Conservation (phyloP, 2,888 invertebrate genomes). For the Anticlea derivata region DNA sequence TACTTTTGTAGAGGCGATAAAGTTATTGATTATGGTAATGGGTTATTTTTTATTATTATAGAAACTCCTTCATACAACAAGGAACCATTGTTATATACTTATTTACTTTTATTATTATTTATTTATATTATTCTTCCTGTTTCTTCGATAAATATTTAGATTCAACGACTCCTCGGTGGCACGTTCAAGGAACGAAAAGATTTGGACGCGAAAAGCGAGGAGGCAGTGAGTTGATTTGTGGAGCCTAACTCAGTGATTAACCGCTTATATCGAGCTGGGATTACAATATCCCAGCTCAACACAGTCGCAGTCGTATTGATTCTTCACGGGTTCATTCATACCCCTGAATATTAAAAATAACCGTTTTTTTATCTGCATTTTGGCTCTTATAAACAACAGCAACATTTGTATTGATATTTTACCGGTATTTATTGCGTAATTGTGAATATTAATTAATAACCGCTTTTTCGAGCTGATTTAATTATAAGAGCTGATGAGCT, state of each 20-base stretch:
- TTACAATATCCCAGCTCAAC: too few relatives aligned
- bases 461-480: too few relatives aligned
- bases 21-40: neutral
- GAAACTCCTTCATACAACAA: conserved; percentile 40
- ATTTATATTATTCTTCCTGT: conserved; percentile 48
- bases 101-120: conserved; percentile 7
- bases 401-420: too few relatives aligned
- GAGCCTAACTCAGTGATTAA: conserved; percentile 35
- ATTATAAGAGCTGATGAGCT: too few relatives aligned
- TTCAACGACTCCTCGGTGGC: conserved; percentile 89
- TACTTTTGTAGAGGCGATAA: too few relatives aligned
- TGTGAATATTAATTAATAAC: too few relatives aligned
- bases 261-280: conserved; percentile 37
- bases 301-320: too few relatives aligned
- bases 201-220: conserved; percentile 86
- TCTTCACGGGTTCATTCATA: too few relatives aligned
- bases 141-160: conserved; percentile 79
- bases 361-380: too few relatives aligned
- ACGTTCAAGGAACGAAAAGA: conserved; percentile 86
- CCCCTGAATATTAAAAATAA: too few relatives aligned
- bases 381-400: too few relatives aligned
- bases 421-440: too few relatives aligned
- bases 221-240: conserved; percentile 85
- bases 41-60: neutral
- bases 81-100: conserved; percentile 36